phyloP scores from a whole-genome alignment of 2,113 vertebrate species.

The Nymphicus hollandicus region DNA sequence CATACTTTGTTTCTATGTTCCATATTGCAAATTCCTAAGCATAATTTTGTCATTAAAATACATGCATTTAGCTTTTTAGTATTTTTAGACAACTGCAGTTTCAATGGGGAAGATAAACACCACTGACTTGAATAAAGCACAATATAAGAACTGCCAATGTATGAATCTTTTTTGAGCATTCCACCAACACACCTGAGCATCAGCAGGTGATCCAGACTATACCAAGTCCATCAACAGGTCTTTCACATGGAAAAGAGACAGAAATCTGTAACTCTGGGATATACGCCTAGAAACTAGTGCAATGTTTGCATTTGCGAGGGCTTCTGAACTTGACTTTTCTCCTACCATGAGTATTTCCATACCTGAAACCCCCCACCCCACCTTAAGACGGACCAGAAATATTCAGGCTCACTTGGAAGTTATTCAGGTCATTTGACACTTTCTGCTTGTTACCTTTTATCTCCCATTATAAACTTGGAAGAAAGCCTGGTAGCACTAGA shows the following conservation, averaged over 20 bases:
- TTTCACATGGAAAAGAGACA: rapidly evolving
- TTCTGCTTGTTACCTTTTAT: not conserved
- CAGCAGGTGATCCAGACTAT: not conserved
- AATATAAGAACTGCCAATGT: not conserved
- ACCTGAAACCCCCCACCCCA: not conserved
- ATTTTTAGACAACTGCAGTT: not conserved
- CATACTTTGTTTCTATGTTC: not conserved
- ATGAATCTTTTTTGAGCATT: not conserved
- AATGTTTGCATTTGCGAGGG: not conserved
- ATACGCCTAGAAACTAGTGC: not conserved
- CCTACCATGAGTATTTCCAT: not conserved
- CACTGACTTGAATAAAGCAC: not conserved
- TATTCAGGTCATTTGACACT: not conserved
- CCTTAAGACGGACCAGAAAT: not conserved
- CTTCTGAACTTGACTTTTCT: not conserved
- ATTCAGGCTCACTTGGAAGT: not conserved
- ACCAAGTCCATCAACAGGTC: not conserved
- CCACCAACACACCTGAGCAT: not conserved
- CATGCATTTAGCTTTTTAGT: not conserved
- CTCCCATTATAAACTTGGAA: constrained; percentile 4
- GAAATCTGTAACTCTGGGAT: not conserved
- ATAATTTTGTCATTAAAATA: not conserved
- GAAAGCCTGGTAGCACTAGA: not conserved
- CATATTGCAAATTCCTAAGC: not conserved
- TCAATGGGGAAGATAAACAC: not conserved